Evolutionary conservation across 2,113 vertebrate genomes (phyloP).

Genomic region (Myotis yumanensis): DNA sequence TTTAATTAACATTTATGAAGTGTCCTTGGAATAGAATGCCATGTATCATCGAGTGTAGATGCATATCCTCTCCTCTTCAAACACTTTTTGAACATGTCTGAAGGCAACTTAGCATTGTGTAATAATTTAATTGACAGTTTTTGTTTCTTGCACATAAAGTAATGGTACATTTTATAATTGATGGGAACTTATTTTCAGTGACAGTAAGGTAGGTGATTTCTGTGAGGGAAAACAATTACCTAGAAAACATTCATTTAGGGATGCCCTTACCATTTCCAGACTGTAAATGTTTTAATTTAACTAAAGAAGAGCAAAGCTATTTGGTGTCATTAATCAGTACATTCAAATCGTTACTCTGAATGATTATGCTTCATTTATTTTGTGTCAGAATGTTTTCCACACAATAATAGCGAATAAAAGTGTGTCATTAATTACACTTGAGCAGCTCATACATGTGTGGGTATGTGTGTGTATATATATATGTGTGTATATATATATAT

Average conservation of each 20-base stretch:
- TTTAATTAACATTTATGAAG: background rate
- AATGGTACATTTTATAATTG: background rate
- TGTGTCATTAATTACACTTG: conserved; percentile 71
- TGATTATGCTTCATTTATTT: conserved; percentile 76
- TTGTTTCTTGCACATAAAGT: conserved; percentile 5
- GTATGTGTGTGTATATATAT: conserved; percentile 6
- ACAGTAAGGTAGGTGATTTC: conserved; percentile 34
- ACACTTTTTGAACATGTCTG: background rate
- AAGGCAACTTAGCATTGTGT: background rate
- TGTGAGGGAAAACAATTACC: conserved; percentile 47
- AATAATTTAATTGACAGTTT: background rate
- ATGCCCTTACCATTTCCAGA: conserved; percentile 23
- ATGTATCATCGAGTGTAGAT: background rate
- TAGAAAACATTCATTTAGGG: conserved; percentile 60
- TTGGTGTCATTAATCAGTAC: conserved; percentile 54
- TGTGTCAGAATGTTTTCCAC: conserved; percentile 71
- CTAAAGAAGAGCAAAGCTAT: conserved; percentile 69
- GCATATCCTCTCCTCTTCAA: background rate
- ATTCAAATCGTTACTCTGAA: conserved; percentile 70
- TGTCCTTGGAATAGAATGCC: background rate
- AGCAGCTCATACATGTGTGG: conserved; percentile 20
- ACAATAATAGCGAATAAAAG: conserved; percentile 71
- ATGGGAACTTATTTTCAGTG: background rate
- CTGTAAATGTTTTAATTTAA: conserved; percentile 78
- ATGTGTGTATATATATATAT: background rate